These are phyloP conservation scores for Pagrus major DNA, from an alignment of 2,113 vertebrate genomes.

Conservation along the genomic window DNA sequence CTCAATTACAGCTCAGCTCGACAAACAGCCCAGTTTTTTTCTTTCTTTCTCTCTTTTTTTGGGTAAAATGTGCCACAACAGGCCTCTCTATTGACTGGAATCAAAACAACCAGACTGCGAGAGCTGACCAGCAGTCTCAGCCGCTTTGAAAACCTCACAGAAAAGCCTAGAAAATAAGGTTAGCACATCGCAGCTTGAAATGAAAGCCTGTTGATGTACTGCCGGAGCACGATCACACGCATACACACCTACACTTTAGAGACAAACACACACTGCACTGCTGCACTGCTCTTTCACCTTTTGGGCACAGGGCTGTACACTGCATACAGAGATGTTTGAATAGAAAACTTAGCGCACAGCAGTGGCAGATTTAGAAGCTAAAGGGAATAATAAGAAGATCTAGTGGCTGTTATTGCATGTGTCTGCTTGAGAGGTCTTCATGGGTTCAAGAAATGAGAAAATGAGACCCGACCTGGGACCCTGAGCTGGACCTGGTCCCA, in stretches of 20 bases:
- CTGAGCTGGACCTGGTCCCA: not conserved
- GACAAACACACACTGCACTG: slow-evolving; percentile 41
- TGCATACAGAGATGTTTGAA: slow-evolving; percentile 33
- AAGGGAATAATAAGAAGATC: not conserved
- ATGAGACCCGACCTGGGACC: not conserved
- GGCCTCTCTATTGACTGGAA: slow-evolving; percentile 72
- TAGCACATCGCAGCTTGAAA: slow-evolving; percentile 69
- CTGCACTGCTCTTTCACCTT: slow-evolving; percentile 49
- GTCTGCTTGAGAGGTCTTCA: not conserved
- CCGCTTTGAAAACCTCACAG: slow-evolving; percentile 58
- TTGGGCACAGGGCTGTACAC: slow-evolving; percentile 15
- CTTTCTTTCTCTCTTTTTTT: slow-evolving; percentile 1
- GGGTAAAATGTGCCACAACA: slow-evolving; percentile 70
- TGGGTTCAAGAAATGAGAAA: not conserved
- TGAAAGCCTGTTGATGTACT: slow-evolving; percentile 71
- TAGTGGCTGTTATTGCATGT: not conserved
- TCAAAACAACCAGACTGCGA: slow-evolving; percentile 71
- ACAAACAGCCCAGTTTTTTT: slow-evolving; percentile 60
- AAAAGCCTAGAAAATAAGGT: slow-evolving; percentile 73
- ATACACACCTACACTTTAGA: slow-evolving; percentile 35
- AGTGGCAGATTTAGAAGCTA: not conserved
- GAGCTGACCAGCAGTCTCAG: slow-evolving; percentile 62
- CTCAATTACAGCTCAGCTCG: slow-evolving; percentile 74
- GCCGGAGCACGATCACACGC: slow-evolving; percentile 35
- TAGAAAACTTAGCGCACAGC: slow-evolving; percentile 1